phyloP scores from a whole-genome alignment of 2,888 invertebrate genomes.

The Tryphoninae sp. region DNA sequence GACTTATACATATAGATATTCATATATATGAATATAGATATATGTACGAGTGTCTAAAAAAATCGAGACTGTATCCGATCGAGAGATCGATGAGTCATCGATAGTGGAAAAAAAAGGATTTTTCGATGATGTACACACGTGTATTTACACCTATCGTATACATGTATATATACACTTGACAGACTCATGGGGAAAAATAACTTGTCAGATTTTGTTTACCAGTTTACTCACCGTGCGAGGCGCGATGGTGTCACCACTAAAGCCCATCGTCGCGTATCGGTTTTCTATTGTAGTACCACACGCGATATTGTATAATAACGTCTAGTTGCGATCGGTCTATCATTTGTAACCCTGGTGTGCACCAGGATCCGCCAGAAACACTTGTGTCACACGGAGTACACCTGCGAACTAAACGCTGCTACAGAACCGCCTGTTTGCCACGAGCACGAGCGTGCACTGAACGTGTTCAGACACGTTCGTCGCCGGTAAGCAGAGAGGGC shows the following conservation, averaged over 20 bases:
- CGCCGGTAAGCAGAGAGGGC: slow-evolving; percentile 32
- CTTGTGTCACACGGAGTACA: slow-evolving; percentile 42
- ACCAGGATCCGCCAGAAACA: slow-evolving; percentile 39
- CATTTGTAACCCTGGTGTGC: slow-evolving; percentile 60
- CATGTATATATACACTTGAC: slow-evolving; percentile 24
- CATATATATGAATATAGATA: slow-evolving; percentile 3
- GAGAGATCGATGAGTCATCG: slow-evolving; percentile 37
- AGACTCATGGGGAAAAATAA: slow-evolving; percentile 2
- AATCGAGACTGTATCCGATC: not conserved
- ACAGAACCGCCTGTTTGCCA: slow-evolving; percentile 41
- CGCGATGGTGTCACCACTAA: slow-evolving; percentile 22
- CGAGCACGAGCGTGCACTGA: slow-evolving; percentile 68
- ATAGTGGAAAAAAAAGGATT: no score
- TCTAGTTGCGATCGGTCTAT: slow-evolving; percentile 49
- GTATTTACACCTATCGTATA: not conserved
- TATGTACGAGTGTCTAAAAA: not conserved
- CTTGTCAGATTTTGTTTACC: slow-evolving; percentile 23
- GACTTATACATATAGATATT: not conserved
- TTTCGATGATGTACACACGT: not conserved
- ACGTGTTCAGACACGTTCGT: slow-evolving; percentile 70
- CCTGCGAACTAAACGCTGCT: slow-evolving; percentile 30
- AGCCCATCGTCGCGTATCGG: slow-evolving; percentile 59
- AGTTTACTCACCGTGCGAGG: slow-evolving; percentile 46
- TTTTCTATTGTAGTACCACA: slow-evolving; percentile 58
- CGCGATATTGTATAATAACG: slow-evolving; percentile 60